A percentile compares a stretch with the other conserved stretches of the same genome.
Conservation (phyloP, 2,113 vertebrate species). For the Grantiella picta region DNA sequence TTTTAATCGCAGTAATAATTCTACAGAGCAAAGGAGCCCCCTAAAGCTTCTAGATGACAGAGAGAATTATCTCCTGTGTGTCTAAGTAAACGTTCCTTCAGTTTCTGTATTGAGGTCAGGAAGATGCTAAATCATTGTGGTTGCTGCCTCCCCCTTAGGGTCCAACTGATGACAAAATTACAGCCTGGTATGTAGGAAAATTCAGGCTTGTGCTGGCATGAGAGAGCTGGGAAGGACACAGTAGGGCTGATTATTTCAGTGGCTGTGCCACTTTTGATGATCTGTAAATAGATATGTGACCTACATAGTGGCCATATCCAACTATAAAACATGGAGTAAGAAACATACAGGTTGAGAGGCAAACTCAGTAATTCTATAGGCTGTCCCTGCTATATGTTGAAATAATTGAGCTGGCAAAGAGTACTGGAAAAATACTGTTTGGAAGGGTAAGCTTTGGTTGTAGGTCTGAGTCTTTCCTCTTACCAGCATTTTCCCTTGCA, state of each 20-base stretch:
- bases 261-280: neutral
- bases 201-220: neutral
- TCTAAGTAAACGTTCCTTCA: neutral
- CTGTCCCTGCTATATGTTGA: neutral
- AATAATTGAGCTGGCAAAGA: neutral
- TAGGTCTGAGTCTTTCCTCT: neutral
- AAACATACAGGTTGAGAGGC: neutral
- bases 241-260: neutral
- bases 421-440: neutral
- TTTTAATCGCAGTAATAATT: neutral
- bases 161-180: neutral
- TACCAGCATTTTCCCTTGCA: neutral
- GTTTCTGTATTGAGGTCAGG: neutral
- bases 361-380: neutral
- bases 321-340: neutral
- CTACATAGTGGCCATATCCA: neutral
- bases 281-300: neutral
- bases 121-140: neutral
- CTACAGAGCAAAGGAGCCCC: neutral
- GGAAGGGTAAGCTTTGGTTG: neutral
- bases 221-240: neutral
- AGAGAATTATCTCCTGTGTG: neutral
- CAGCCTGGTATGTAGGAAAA: neutral
- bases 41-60: neutral
- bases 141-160: neutral